Evolutionary conservation across 2,888 invertebrate genomes (phyloP).

Genomic region (Holacanthella duospinosa): DNA sequence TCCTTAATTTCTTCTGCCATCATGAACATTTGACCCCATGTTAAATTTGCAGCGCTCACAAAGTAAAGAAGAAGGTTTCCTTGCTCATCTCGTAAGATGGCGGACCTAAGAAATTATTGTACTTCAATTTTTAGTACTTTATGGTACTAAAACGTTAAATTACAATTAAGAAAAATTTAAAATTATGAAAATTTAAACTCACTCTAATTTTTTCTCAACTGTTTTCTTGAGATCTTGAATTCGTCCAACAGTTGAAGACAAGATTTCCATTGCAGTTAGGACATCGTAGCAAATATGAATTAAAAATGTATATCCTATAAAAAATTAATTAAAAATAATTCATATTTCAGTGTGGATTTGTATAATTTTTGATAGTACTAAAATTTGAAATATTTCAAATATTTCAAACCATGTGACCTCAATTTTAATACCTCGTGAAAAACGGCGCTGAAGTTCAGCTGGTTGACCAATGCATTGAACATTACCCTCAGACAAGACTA

Average conservation of each 20-base stretch:
- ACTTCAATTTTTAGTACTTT: no score
- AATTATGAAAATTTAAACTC: no score
- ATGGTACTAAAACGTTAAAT: no score
- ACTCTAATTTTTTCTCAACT: background rate
- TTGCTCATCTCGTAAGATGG: background rate
- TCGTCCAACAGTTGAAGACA: background rate
- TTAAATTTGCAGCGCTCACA: background rate
- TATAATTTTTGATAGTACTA: background rate
- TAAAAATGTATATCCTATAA: background rate
- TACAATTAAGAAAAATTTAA: no score
- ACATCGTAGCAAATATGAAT: background rate
- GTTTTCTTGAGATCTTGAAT: background rate
- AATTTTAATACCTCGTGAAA: background rate
- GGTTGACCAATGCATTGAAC: background rate
- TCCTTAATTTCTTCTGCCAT: background rate
- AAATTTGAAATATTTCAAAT: no score
- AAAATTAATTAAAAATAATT: background rate
- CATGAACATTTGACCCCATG: background rate
- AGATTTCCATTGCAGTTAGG: background rate
- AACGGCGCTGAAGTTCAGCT: background rate
- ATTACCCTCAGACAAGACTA: background rate
- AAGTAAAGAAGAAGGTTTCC: background rate
- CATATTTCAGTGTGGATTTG: background rate
- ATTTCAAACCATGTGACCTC: no score
- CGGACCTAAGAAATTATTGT: background rate